phyloP scores from a whole-genome alignment of 2,113 vertebrate species.

The Tor tambroides region DNA sequence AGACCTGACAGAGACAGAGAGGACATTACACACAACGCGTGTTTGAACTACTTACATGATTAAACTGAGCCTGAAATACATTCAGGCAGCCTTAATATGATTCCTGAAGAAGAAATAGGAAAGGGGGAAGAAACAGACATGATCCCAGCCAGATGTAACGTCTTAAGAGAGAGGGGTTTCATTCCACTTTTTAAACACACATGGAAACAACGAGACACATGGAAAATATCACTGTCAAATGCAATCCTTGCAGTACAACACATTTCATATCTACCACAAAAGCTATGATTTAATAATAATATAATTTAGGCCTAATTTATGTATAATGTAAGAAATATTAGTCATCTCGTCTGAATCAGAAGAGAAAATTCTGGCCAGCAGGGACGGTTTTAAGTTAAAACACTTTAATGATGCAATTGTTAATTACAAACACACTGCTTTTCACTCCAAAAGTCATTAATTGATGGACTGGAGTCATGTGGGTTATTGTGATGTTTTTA shows the following conservation, averaged over 20 bases:
- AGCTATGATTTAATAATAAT: not conserved
- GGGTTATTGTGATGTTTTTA: no score
- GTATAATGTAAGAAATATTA: not conserved
- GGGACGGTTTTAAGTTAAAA: not conserved
- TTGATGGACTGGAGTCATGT: no score
- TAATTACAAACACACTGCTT: not conserved
- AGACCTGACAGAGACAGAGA: slow-evolving; percentile 77
- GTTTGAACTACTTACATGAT: not conserved
- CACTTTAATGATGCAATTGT: no score
- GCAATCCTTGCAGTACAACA: not conserved
- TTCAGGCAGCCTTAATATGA: not conserved
- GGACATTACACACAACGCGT: not conserved
- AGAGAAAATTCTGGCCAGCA: not conserved
- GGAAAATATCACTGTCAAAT: not conserved
- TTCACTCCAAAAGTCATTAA: not conserved
- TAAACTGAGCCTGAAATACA: not conserved
- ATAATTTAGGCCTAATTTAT: not conserved
- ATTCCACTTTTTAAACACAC: not conserved
- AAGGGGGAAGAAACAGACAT: not conserved
- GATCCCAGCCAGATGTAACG: not conserved
- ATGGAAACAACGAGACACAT: not conserved
- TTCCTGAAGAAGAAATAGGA: not conserved
- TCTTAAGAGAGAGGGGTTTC: not conserved
- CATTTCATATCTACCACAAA: not conserved
- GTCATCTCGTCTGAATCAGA: not conserved